phyloP scores from a whole-genome alignment of 2,888 invertebrate genomes.

The Ormyrus thymus region DNA sequence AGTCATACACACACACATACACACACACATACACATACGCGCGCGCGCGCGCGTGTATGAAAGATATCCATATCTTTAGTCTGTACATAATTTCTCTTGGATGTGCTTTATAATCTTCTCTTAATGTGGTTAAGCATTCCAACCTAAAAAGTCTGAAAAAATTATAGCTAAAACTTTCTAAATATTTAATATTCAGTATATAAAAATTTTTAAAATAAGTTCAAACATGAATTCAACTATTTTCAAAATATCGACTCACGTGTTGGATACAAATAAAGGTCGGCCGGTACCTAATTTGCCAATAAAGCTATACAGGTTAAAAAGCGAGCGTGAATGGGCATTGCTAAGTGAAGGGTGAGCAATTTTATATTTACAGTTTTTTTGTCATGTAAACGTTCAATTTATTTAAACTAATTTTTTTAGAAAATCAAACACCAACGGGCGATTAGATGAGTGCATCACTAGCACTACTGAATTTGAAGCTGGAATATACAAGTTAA shows the following conservation, averaged over 20 bases:
- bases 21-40: too few relatives aligned
- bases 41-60: too few relatives aligned
- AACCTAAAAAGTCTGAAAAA: constrained; percentile 26
- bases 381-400: too few relatives aligned
- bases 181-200: too few relatives aligned
- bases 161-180: too few relatives aligned
- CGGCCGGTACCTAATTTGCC: constrained; percentile 79
- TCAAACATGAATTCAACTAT: neutral
- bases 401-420: too few relatives aligned
- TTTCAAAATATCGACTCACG: constrained; percentile 81
- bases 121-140: constrained; percentile 30
- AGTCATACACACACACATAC: too few relatives aligned
- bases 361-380: neutral
- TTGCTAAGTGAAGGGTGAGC: constrained; percentile 41
- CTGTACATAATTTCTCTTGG: constrained; percentile 3
- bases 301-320: constrained; percentile 80
- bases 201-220: too few relatives aligned
- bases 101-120: neutral
- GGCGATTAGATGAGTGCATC: too few relatives aligned
- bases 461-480: constrained; percentile 74
- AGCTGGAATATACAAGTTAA: constrained; percentile 82
- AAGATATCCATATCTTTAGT: constrained; percentile 1
- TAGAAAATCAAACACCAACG: too few relatives aligned
- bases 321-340: constrained; percentile 73
- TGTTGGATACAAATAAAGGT: constrained; percentile 83